Evolutionary conservation across 2,888 invertebrate species (phyloP).

Genomic region (Pollenia angustigena): DNA sequence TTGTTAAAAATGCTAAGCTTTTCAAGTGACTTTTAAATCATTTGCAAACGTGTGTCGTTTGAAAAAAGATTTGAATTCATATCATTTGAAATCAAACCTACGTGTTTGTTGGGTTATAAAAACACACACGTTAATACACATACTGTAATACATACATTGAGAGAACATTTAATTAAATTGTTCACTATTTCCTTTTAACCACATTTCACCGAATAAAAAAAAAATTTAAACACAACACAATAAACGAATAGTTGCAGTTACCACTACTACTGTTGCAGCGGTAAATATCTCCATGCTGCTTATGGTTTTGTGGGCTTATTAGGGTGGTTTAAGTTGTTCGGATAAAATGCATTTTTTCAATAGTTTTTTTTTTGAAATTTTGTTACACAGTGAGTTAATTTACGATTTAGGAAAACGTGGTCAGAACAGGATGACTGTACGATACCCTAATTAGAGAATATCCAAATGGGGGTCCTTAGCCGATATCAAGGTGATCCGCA

Average conservation of each 20-base stretch:
- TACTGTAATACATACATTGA: background rate
- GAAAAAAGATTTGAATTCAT: too few relatives aligned
- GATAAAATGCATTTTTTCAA: background rate
- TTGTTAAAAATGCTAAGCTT: too few relatives aligned
- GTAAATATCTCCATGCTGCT: slow-evolving; percentile 36
- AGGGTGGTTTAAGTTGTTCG: background rate
- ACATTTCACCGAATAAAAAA: slow-evolving; percentile 52
- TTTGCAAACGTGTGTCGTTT: too few relatives aligned
- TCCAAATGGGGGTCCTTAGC: too few relatives aligned
- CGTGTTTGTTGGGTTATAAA: background rate
- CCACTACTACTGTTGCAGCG: slow-evolving; percentile 58
- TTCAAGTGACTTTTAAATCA: too few relatives aligned
- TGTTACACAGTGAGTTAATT: too few relatives aligned
- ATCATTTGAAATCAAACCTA: too few relatives aligned
- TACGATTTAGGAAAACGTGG: too few relatives aligned
- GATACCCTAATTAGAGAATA: too few relatives aligned
- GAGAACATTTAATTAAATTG: slow-evolving; percentile 71
- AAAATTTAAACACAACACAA: slow-evolving; percentile 23
- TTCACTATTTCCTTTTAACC: slow-evolving; percentile 67
- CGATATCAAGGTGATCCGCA: too few relatives aligned
- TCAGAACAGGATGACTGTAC: too few relatives aligned
- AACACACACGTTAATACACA: background rate
- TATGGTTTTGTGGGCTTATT: slow-evolving; percentile 1
- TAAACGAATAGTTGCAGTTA: slow-evolving; percentile 42
- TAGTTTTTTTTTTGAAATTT: too few relatives aligned